Conservation (phyloP, 2,113 vertebrate genomes). For the Bagarius yarrelli region DNA sequence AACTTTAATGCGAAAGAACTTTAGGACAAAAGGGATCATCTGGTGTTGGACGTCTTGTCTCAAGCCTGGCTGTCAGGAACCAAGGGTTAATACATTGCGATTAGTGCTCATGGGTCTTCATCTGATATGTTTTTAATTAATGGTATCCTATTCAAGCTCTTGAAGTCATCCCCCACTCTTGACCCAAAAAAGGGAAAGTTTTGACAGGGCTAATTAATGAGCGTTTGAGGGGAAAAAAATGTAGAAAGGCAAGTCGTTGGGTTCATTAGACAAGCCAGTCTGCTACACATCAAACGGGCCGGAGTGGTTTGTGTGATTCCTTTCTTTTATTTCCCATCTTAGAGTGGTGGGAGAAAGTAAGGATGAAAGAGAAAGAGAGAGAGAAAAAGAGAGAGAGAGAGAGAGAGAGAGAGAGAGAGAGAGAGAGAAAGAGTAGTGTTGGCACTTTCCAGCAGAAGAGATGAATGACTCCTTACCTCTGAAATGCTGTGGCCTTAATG, state of each 20-base stretch:
- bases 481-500: conserved; percentile 77
- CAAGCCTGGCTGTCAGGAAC: conserved; percentile 62
- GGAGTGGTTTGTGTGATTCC: conserved; percentile 55
- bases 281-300: conserved; percentile 72
- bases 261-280: conserved; percentile 74
- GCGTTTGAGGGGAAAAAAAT: conserved; percentile 57
- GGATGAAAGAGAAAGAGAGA: conserved; percentile 32
- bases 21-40: conserved; percentile 69
- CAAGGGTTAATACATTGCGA: conserved; percentile 63
- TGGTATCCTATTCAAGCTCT: conserved; percentile 76
- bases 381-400: conserved; percentile 37
- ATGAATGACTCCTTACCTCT: conserved; percentile 80
- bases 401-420: conserved; percentile 45
- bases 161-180: conserved; percentile 61
- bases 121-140: conserved; percentile 85
- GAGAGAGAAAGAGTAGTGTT: conserved; percentile 58
- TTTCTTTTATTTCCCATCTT: conserved; percentile 56
- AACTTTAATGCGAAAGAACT: conserved; percentile 70
- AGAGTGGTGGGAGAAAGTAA: conserved; percentile 46
- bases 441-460: conserved; percentile 74
- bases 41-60: conserved; percentile 58
- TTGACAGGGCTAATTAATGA: conserved; percentile 82
- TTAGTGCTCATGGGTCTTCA: conserved; percentile 71
- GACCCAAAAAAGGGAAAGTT: conserved; percentile 69
- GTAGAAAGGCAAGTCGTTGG: conserved; percentile 60